A percentile compares a stretch with the other conserved stretches of the same genome.
phyloP scores from a whole-genome alignment of 1,140 invertebrate species.

The Steinernema feltiae region DNA sequence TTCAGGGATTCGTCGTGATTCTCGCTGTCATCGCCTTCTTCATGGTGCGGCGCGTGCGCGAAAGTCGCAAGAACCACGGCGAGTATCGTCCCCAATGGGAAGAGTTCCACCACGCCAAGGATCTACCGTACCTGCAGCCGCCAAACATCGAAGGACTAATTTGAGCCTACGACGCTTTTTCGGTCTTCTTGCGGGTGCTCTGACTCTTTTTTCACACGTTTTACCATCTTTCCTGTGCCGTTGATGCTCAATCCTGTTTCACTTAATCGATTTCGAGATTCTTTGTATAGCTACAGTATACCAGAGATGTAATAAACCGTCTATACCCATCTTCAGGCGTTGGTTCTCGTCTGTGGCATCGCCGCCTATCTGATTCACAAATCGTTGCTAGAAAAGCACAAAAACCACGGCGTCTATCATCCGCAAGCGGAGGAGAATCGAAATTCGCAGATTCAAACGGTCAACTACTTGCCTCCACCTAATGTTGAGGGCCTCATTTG shows the following conservation, averaged over 20 bases:
- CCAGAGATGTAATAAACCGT: background rate
- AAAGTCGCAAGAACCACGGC: conserved; percentile 40
- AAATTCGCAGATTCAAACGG: background rate
- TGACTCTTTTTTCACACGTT: background rate
- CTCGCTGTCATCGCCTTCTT: conserved; percentile 35
- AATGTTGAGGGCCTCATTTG: background rate
- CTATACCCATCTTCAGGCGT: background rate
- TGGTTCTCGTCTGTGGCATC: background rate
- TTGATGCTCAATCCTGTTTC: background rate
- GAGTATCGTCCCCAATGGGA: conserved; percentile 55
- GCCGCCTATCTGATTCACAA: background rate
- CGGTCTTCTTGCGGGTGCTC: background rate
- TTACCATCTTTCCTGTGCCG: background rate
- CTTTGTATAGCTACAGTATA: background rate
- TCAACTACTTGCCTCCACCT: background rate
- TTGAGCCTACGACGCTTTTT: conserved; percentile 28
- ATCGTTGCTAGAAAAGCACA: conserved; percentile 25
- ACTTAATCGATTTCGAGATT: background rate
- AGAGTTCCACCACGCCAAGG: conserved; percentile 51
- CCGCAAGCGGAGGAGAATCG: conserved; percentile 49
- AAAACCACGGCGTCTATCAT: conserved; percentile 49
- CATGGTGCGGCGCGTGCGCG: conserved; percentile 31
- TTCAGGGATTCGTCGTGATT: conserved; percentile 40
- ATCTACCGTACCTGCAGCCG: conserved; percentile 51
- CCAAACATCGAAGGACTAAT: conserved; percentile 52